Base-by-base conservation (phyloP, 2,113 vertebrate species). In the Stigmatopora argus region DNA sequence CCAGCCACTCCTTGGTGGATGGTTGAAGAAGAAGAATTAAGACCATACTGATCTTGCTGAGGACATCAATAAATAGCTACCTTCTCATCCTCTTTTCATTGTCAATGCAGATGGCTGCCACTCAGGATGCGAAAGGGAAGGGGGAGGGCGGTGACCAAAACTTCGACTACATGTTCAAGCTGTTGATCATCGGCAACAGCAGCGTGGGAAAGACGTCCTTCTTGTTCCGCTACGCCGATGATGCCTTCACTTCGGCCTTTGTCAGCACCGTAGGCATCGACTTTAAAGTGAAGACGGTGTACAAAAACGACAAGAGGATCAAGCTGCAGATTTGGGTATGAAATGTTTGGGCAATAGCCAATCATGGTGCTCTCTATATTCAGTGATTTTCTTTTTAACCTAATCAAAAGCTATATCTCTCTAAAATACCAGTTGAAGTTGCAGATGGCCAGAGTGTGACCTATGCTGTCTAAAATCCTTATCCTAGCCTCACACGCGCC, bases 251-350 rank as follows among this genome's bases (percentile, higher is more conserved):
- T 0, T 98, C 97, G 21, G 97, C 96, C 45, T 99, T 98, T 12
- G 95, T 98, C 87, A 99, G 97, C 93, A 99, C 97, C 0, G 96
- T 99, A 26, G 97, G 97, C 68, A 98, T 99, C 0, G 97, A 99
- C 91, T 99, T 99, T 89, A 99, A 98, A 92, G 95, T 99, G 48
- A 99, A 99, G 90, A 99, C 97, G 0, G 95, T 98, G 71, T 98
- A 95, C 89, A 98, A 93, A 91, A 98, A 98, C 52, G 96, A 96
- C 86, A 98, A 98, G 88, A 93, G 95, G 89, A 98, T 99, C 91
- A 99, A 99, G 80, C 92, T 99, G 67, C 97, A 99, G 88, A 99
- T 99, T 76, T 99, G 97, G 97, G 97, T 99, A 89, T 66, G 85
- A 73, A 70, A 70, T 70, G 70, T 31, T 58, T 8, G 7, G 11